phyloP scores from a whole-genome alignment of 2,797 vertebrate genomes.

The Vespertilio murinus region DNA sequence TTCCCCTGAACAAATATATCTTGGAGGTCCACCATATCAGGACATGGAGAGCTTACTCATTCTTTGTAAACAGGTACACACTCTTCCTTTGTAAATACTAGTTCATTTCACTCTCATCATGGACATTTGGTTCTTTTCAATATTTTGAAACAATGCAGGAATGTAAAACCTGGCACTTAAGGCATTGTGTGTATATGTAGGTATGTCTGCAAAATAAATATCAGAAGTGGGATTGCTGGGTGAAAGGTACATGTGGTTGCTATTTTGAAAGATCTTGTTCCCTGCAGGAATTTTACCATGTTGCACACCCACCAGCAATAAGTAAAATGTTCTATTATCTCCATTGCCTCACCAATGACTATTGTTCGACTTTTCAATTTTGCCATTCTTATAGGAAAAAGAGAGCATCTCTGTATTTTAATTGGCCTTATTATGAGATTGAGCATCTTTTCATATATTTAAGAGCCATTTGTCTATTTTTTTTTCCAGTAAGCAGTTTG shows the following conservation, averaged over 20 bases:
- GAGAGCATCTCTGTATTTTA: not conserved
- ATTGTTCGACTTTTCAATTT: not conserved
- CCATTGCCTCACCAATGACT: not conserved
- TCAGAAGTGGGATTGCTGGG: not conserved
- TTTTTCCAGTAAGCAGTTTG: not conserved
- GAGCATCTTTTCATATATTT: not conserved
- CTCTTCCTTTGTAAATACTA: not conserved
- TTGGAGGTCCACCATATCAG: not conserved
- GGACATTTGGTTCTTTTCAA: not conserved
- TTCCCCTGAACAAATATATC: not conserved
- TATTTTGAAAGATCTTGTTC: not conserved
- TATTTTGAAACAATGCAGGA: not conserved
- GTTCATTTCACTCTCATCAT: not conserved
- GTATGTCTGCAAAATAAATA: not conserved
- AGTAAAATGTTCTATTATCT: not conserved
- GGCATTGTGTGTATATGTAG: not conserved
- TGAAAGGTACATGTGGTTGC: not conserved
- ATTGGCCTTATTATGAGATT: not conserved
- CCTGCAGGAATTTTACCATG: not conserved
- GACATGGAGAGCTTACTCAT: not conserved
- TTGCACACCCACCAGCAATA: not conserved
- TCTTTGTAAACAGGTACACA: not conserved
- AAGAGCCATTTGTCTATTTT: not conserved
- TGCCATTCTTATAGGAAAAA: not conserved
- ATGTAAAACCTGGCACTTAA: not conserved